Base-by-base conservation (phyloP, 1,140 invertebrate species). In the Agrypnia vestita region DNA sequence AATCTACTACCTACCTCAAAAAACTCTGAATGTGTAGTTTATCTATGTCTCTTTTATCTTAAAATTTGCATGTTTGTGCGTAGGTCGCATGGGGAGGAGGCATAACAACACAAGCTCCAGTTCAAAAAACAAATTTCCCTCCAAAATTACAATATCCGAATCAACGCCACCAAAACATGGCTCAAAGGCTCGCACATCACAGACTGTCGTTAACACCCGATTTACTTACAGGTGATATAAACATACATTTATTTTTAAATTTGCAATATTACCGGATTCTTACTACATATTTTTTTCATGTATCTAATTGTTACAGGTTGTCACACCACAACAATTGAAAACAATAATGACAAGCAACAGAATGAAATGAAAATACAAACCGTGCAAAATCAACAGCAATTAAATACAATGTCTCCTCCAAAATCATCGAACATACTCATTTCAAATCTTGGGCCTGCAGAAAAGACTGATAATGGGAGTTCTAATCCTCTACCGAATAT, bases 121-220 rank as follows among this genome's bases (percentile, higher is more conserved):
- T 69, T 49, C 69, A 76, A 17, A 81, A 83, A 75, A 73, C 80
- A 15, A 83, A 83, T 62, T 35, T 74, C 25, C 77, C 80, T 53
- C 55, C 80, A 11, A 83, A 83, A 53, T 49, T 83, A 56, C 80
- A 81, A 62, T 81, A 59, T 21, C 67, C 80, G 43, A 81, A 83
- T 67, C 79, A 83, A 9, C 67, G 76, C 69, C 79, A 81, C 17
- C 64, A 76, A 6, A 80, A 81, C 35, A 64, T 80, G 61, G 71
- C 84, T 12, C 86, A 85, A 3, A 88, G 87, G 84, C 51, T 86
- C 19, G 85, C 87, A 13, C 86, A 87, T n/a, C 88, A 90, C 56
- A 85, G 88, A 73, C 85, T 90, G 25, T 89, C 89, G 0, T 85
- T 89, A 25, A 89, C 89, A 25, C 89, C 88, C 76, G 89, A 90